Conservation (phyloP, 2,888 invertebrate genomes). For the Celastrina argiolus region DNA sequence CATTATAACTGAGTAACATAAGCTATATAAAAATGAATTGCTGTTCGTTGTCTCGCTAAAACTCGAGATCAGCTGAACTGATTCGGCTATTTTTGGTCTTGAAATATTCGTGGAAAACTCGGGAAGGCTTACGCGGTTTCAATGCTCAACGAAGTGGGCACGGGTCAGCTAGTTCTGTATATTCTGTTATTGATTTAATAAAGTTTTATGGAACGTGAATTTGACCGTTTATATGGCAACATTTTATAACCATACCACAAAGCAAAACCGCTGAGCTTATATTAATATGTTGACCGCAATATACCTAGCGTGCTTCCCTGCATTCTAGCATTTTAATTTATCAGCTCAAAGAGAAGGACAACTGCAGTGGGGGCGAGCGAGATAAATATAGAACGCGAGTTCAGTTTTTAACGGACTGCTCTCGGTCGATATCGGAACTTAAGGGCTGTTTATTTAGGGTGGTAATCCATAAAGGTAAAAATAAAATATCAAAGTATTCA, state of each 20-base stretch:
- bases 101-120: no score
- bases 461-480: slow-evolving; percentile 23
- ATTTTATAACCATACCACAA: background rate
- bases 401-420: slow-evolving; percentile 23
- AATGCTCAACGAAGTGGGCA: no score
- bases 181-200: no score
- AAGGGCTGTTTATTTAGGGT: slow-evolving; percentile 37
- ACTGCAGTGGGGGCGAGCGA: slow-evolving; percentile 23
- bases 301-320: slow-evolving; percentile 13
- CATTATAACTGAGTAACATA: no score
- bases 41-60: no score
- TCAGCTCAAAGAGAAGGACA: slow-evolving; percentile 3
- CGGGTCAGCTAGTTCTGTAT: no score
- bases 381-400: slow-evolving; percentile 23
- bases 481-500: slow-evolving; percentile 15
- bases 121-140: no score
- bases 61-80: no score
- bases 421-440: slow-evolving; percentile 31
- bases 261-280: background rate
- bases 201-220: no score
- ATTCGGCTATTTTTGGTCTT: no score
- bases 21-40: no score
- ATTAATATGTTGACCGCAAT: background rate
- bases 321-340: slow-evolving; percentile 14
- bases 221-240: background rate